Conservation (phyloP, 2,888 invertebrate genomes). For the Boloria selene region DNA sequence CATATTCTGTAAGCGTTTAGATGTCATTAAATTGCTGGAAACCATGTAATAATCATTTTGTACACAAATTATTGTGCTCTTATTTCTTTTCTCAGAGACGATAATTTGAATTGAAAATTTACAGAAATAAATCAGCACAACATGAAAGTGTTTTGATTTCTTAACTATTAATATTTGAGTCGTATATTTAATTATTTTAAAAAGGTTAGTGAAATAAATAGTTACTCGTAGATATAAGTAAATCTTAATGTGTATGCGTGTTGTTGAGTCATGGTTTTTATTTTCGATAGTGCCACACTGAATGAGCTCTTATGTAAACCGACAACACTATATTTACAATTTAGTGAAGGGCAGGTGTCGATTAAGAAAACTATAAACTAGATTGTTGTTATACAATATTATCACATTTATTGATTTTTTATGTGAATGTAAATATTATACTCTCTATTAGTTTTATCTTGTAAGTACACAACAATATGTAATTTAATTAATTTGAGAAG, state of each 20-base stretch:
- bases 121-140: too few relatives aligned
- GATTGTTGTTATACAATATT: too few relatives aligned
- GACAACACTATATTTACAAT: slow-evolving; percentile 57
- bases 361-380: background rate
- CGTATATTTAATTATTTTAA: too few relatives aligned
- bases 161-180: too few relatives aligned
- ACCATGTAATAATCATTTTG: too few relatives aligned
- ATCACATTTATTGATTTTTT: background rate
- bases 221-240: slow-evolving; percentile 38
- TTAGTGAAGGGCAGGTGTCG: slow-evolving; percentile 43
- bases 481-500: background rate
- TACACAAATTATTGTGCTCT: too few relatives aligned
- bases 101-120: too few relatives aligned
- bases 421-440: background rate
- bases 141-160: too few relatives aligned
- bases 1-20: too few relatives aligned
- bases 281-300: slow-evolving; percentile 51
- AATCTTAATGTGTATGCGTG: slow-evolving; percentile 44
- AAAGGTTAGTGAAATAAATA: background rate
- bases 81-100: too few relatives aligned
- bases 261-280: slow-evolving; percentile 56
- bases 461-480: background rate
- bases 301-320: slow-evolving; percentile 54
- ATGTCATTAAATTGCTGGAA: too few relatives aligned
- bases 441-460: too few relatives aligned